Evolutionary conservation across 2,888 invertebrate species (phyloP).

Genomic region (Smittia sp.): DNA sequence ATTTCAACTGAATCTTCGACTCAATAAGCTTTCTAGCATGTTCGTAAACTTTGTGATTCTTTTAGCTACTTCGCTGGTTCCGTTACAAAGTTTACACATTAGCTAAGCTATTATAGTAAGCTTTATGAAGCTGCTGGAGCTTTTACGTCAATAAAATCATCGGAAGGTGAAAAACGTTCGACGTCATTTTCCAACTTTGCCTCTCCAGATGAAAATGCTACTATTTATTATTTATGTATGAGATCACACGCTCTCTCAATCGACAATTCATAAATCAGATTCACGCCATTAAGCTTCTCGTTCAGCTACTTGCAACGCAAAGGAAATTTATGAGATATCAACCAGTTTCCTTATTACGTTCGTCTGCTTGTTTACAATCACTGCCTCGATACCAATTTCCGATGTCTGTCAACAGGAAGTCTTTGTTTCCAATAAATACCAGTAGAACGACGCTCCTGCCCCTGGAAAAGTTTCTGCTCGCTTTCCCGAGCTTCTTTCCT

Average conservation of each 20-base stretch:
- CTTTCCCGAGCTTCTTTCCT: not conserved
- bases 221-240: slow-evolving; percentile 18
- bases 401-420: slow-evolving; percentile 35
- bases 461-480: not conserved
- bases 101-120: too few relatives aligned
- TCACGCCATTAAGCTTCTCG: slow-evolving; percentile 15
- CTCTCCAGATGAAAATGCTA: not conserved
- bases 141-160: too few relatives aligned
- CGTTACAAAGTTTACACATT: too few relatives aligned
- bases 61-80: too few relatives aligned
- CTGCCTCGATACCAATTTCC: slow-evolving; percentile 29
- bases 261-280: slow-evolving; percentile 28
- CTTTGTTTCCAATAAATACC: slow-evolving; percentile 34
- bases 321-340: slow-evolving; percentile 36
- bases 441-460: slow-evolving; percentile 2
- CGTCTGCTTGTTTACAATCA: slow-evolving; percentile 10
- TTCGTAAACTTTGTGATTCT: too few relatives aligned
- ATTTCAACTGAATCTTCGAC: not conserved
- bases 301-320: not conserved
- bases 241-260: not conserved
- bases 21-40: not conserved
- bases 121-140: too few relatives aligned
- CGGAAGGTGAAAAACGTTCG: not conserved
- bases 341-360: slow-evolving; percentile 34
- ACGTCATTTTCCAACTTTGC: too few relatives aligned